Base-by-base conservation (phyloP, 2,113 vertebrate species). In the Pteruthius melanotis region DNA sequence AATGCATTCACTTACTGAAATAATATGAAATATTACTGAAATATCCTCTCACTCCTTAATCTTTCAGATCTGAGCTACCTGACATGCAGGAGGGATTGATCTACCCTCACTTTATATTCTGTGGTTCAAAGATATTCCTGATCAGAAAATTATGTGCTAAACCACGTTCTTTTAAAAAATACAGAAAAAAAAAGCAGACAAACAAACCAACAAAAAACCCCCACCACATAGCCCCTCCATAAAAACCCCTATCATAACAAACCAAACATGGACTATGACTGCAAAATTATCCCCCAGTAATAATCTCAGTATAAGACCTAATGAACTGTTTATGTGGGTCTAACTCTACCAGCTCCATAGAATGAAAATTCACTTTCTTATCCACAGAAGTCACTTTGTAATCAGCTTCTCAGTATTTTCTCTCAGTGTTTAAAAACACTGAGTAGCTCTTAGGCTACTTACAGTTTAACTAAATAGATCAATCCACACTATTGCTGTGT, bases 91-190 rank as follows among this genome's bases (percentile, higher is more conserved):
- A 59, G 6, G 6, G 6, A 50, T 80, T 61, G 66, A 83, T 20
- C 6, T 53, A 64, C 26, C 3, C 7, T 72, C 33, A 33, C 11
- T 42, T 92, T 69, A 78, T 59, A 53, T 69, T 63, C 42, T 5
- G 1, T 53, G 20, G 13, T 69, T 50, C 31, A 61, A 57, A 77
- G 60, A 50, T 37, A 63, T 65, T 70, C 7, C 50, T 37, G 11
- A 8, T 59, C 15, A 95, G 87, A 13, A 97, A 95, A 92, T 47
- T 47, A 27, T 47, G 66, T 28, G 14, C 64, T 93, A 96, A 88
- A 70, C 10, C 23, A 68, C 0, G 26, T 69, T 30, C 21, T 68
- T 86, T 93, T 22, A 71, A 44, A 70, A 68, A 35, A 56, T 19
- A 28, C 4, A 70, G 27, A 2, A 21, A 37, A 15, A 28, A 35